Conservation (phyloP, 2,888 invertebrate genomes). For the Ceratothoa steindachneri region DNA sequence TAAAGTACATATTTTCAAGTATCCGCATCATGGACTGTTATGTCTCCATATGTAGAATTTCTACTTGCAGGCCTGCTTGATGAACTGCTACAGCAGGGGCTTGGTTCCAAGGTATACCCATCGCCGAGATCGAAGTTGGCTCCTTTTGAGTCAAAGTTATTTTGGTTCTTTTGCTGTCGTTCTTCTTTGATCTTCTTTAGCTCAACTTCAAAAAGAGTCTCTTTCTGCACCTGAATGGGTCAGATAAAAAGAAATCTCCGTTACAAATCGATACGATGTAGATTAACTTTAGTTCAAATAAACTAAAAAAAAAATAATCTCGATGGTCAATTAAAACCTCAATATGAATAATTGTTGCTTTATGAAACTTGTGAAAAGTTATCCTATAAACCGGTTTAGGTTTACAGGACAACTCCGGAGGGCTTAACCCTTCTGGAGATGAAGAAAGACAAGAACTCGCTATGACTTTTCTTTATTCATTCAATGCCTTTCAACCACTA, state of each 20-base stretch:
- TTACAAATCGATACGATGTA: not conserved
- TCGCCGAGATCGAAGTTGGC: constrained; percentile 29
- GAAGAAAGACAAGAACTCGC: not conserved
- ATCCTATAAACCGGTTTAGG: too few relatives aligned
- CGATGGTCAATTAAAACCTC: too few relatives aligned
- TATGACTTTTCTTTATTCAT: too few relatives aligned
- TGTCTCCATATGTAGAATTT: not conserved
- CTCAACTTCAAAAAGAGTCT: constrained; percentile 47
- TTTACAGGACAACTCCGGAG: too few relatives aligned
- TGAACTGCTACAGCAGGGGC: not conserved
- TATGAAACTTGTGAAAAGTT: too few relatives aligned
- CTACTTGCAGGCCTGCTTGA: not conserved
- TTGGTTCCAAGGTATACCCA: constrained; percentile 9
- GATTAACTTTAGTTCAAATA: not conserved
- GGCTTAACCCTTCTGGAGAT: not conserved
- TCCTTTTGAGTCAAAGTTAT: not conserved
- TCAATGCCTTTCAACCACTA: too few relatives aligned
- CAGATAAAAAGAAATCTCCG: not conserved
- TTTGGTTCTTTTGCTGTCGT: constrained; percentile 10
- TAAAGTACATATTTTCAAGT: too few relatives aligned
- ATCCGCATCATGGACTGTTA: not conserved
- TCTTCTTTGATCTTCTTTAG: constrained; percentile 30
- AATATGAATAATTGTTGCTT: too few relatives aligned
- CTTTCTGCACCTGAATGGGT: constrained; percentile 49
- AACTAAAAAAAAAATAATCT: too few relatives aligned